A percentile compares a stretch with the other conserved stretches of the same genome.
Conservation (phyloP, 2,888 invertebrate species). For the Exocentrus adspersus region DNA sequence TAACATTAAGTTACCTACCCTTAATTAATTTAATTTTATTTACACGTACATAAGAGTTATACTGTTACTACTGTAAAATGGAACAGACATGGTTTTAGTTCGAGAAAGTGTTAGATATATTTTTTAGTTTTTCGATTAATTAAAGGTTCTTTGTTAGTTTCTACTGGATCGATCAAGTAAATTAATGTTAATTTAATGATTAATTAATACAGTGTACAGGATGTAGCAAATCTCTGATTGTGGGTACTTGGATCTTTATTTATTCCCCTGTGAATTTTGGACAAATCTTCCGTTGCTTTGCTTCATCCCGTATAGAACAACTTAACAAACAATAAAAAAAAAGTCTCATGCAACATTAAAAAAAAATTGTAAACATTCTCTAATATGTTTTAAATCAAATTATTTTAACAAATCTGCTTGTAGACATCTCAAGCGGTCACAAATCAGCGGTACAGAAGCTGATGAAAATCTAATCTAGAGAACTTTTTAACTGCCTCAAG, state of each 20-base stretch:
- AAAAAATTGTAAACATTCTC: no score
- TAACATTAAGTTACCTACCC: conserved; percentile 55
- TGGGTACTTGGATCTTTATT: no score
- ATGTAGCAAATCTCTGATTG: conserved; percentile 36
- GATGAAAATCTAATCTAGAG: conserved; percentile 28
- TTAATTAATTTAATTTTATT: neutral
- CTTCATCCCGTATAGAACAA: no score
- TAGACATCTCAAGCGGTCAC: conserved; percentile 7
- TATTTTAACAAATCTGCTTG: neutral
- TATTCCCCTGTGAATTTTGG: no score
- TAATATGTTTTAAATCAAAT: no score
- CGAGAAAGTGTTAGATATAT: conserved; percentile 11
- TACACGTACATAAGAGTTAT: no score
- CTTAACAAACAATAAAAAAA: no score
- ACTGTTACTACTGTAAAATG: neutral
- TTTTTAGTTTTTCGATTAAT: conserved; percentile 13
- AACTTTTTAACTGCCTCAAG: conserved; percentile 29
- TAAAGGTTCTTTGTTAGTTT: conserved; percentile 42
- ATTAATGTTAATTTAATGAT: conserved; percentile 51
- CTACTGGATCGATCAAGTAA: conserved; percentile 33
- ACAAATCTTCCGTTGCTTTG: no score
- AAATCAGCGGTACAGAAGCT: conserved; percentile 32
- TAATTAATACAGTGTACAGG: conserved; percentile 41
- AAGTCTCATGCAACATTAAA: no score
- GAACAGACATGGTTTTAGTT: neutral